phyloP scores from a whole-genome alignment of 30 jellyfish, hydroid and myxozoan species.

The Turritopsis rubra region DNA sequence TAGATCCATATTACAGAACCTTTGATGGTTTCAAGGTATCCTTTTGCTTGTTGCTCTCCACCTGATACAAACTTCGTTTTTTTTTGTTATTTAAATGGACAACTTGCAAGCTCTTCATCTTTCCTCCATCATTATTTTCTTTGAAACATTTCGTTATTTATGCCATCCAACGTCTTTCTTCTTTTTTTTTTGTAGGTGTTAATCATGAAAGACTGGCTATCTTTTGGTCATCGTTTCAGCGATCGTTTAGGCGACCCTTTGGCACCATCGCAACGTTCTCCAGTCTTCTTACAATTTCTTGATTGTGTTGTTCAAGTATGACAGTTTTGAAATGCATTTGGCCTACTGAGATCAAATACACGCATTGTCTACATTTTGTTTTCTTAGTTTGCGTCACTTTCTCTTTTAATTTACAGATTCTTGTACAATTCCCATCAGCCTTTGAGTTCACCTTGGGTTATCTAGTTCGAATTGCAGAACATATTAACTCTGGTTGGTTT shows the following conservation, averaged over 20 bases:
- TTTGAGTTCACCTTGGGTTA: conserved; percentile 58
- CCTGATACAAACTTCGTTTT: not conserved
- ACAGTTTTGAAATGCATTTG: too few species aligned
- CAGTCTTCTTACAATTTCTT: conserved; percentile 78
- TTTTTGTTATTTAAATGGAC: too few species aligned
- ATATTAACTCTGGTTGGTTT: conserved; percentile 91
- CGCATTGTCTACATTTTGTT: too few species aligned
- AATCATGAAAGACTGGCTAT: conserved; percentile 85
- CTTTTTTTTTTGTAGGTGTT: conserved; percentile 31
- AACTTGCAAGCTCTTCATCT: too few species aligned
- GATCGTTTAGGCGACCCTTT: conserved; percentile 84
- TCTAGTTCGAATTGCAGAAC: conserved; percentile 67
- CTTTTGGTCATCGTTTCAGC: conserved; percentile 87
- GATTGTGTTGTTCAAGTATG: conserved; percentile 89
- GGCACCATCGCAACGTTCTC: conserved; percentile 79
- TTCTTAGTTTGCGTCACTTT: not conserved
- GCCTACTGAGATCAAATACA: too few species aligned
- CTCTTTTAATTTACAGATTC: conserved; percentile 29
- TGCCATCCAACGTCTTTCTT: too few species aligned
- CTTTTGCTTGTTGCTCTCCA: not conserved
- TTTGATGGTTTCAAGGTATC: conserved; percentile 84
- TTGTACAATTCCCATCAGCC: conserved; percentile 81
- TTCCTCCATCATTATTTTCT: not conserved
- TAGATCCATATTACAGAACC: conserved; percentile 80
- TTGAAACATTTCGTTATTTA: not conserved